Conservation (phyloP, 2,113 vertebrate species). For the Neomonachus schauinslandi region DNA sequence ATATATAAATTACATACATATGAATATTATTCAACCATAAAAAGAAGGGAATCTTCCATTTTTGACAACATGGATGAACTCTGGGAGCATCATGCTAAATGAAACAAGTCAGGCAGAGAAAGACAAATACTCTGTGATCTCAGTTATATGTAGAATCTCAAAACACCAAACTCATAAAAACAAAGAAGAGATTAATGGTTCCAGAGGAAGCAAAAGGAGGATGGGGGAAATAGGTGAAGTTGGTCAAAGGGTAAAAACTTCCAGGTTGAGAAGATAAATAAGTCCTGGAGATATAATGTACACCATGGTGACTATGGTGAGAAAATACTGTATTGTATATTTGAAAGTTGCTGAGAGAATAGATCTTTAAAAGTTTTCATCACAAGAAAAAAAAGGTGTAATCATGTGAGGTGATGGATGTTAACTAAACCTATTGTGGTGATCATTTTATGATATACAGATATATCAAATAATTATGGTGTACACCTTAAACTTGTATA, state of each 20-base stretch:
- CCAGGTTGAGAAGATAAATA: background rate
- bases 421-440: background rate
- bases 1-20: background rate
- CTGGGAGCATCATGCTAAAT: background rate
- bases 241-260: background rate
- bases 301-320: background rate
- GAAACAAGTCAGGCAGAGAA: background rate
- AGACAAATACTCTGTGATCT: background rate
- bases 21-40: background rate
- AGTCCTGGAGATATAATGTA: background rate
- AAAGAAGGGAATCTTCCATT: background rate
- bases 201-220: background rate
- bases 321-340: background rate
- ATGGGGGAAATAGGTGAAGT: background rate
- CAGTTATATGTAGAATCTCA: background rate
- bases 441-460: background rate
- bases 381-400: background rate
- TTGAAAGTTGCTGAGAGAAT: background rate
- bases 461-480: background rate
- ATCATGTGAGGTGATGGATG: background rate
- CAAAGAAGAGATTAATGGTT: background rate
- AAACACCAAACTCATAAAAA: background rate
- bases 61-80: background rate
- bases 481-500: background rate
- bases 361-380: conserved; percentile 6